A percentile compares a stretch with the other conserved stretches of the same genome.
phyloP scores from a whole-genome alignment of 92 coral and sea anemone genomes.

The Plumapathes pennacea region DNA sequence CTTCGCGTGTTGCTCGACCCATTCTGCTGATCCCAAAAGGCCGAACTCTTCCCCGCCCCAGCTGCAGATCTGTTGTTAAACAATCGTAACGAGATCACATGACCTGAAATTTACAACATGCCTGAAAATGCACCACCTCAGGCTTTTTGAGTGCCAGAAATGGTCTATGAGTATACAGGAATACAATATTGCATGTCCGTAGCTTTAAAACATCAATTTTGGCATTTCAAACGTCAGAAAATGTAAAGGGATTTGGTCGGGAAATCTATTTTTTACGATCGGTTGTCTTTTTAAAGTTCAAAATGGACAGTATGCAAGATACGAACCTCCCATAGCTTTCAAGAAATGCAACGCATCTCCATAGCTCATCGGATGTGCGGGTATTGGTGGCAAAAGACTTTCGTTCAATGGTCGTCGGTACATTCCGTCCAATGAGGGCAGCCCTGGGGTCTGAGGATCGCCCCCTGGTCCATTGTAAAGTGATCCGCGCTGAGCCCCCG shows the following conservation, averaged over 20 bases:
- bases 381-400: slow-evolving; percentile 75
- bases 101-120: too few species aligned
- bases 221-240: too few species aligned
- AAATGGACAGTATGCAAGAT: too few species aligned
- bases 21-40: slow-evolving; percentile 88
- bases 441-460: slow-evolving; percentile 94
- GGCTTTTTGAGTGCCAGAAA: too few species aligned
- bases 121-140: too few species aligned
- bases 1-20: slow-evolving; percentile 82
- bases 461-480: slow-evolving; percentile 73
- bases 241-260: too few species aligned
- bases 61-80: slow-evolving; percentile 72
- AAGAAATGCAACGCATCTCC: slow-evolving; percentile 87
- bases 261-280: too few species aligned
- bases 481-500: slow-evolving; percentile 87
- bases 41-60: slow-evolving; percentile 95
- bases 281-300: too few species aligned
- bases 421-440: slow-evolving; percentile 77
- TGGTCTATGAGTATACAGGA: too few species aligned
- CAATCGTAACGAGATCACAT: too few species aligned
- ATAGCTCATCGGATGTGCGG: slow-evolving; percentile 92
- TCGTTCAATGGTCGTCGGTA: slow-evolving; percentile 47
- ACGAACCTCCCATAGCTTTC: slow-evolving; percentile 50
- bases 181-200: too few species aligned
- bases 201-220: too few species aligned